Percentiles rank a stretch among this genome's conserved stretches.
Conservation (phyloP, 2,888 invertebrate genomes). For the Geophilus truncorum region DNA sequence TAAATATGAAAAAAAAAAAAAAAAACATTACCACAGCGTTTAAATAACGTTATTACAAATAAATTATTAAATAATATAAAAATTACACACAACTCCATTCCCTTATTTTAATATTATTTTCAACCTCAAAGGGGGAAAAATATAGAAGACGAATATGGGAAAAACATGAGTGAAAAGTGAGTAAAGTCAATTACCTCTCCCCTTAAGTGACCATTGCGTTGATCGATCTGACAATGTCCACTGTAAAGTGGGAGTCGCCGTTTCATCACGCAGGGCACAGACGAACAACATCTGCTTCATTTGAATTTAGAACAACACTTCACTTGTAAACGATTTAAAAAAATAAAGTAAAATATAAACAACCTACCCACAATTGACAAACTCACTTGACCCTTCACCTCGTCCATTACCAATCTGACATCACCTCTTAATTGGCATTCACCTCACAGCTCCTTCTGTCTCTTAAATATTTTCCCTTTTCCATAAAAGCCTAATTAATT, state of each 20-base stretch:
- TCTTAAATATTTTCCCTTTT: not conserved
- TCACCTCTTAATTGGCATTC: not conserved
- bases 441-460: not conserved
- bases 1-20: too few species aligned
- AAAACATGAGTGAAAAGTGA: not conserved
- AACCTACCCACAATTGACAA: not conserved
- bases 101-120: too few species aligned
- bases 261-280: not conserved
- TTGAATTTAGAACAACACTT: not conserved
- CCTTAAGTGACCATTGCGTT: not conserved
- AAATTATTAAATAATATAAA: too few species aligned
- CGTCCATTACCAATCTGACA: not conserved
- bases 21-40: too few species aligned
- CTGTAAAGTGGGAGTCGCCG: not conserved
- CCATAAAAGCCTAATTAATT: not conserved
- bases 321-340: not conserved
- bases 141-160: not conserved
- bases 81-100: too few species aligned
- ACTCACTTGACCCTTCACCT: not conserved
- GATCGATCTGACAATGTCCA: not conserved
- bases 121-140: not conserved
- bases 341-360: not conserved
- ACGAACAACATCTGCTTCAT: not conserved
- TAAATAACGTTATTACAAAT: too few species aligned
- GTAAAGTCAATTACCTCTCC: not conserved